phyloP scores from a whole-genome alignment of 1,140 invertebrate species.

The Eupeodes corollae region DNA sequence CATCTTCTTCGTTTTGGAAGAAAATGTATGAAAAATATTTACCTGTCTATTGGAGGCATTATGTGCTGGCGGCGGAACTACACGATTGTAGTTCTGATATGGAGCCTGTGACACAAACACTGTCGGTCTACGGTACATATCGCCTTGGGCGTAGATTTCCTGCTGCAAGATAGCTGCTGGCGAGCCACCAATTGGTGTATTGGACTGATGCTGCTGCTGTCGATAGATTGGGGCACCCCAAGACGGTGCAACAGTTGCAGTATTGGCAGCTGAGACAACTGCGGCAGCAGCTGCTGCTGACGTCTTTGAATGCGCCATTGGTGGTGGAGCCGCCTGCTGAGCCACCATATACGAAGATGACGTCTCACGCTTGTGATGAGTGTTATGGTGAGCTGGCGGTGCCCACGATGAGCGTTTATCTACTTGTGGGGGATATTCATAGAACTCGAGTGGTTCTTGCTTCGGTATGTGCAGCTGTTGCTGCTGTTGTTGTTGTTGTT shows the following conservation, averaged over 20 bases:
- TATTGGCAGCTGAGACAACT: conserved; percentile 13
- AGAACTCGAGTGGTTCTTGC: conserved; percentile 34
- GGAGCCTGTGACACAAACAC: conserved; percentile 45
- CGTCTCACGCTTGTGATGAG: conserved; percentile 28
- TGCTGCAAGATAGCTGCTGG: conserved; percentile 37
- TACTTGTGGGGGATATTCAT: conserved; percentile 21
- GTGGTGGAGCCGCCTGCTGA: conserved; percentile 16
- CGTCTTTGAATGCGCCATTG: conserved; percentile 9
- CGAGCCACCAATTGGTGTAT: conserved; percentile 31
- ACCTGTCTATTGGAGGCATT: conserved; percentile 72
- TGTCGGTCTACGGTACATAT: conserved; percentile 47
- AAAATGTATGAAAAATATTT: too few species aligned
- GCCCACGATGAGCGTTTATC: conserved; percentile 34
- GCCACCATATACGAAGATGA: conserved; percentile 24
- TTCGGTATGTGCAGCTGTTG: conserved; percentile 26
- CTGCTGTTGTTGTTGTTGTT: conserved; percentile 13
- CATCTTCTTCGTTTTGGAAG: too few species aligned
- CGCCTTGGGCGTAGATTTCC: conserved; percentile 44
- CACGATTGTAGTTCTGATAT: conserved; percentile 46
- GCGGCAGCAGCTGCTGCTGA: neutral
- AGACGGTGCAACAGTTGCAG: conserved; percentile 13
- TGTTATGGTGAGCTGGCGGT: conserved; percentile 16
- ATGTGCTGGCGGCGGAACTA: conserved; percentile 71
- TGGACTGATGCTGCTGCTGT: conserved; percentile 27
- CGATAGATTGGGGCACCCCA: conserved; percentile 5